Conservation (phyloP, 2,888 invertebrate species). For the Amphipoea lucens region DNA sequence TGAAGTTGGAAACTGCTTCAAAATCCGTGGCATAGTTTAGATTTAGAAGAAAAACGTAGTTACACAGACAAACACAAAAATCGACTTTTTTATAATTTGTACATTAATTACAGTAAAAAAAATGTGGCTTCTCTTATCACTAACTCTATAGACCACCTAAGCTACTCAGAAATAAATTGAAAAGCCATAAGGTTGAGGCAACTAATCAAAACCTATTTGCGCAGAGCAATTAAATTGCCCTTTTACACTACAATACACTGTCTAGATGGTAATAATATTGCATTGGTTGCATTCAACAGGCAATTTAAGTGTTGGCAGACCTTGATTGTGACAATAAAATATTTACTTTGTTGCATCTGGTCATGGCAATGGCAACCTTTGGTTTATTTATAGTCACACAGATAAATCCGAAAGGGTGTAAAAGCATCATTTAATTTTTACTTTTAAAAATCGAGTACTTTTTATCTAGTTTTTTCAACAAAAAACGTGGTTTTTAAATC, state of each 20-base stretch:
- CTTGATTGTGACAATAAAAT: conserved; percentile 36
- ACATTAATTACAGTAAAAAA: not conserved
- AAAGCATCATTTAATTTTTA: not conserved
- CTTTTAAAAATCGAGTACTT: not conserved
- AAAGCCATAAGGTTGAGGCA: conserved; percentile 9
- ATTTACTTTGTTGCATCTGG: conserved; percentile 22
- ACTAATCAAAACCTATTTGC: conserved; percentile 13
- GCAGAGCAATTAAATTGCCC: conserved; percentile 26
- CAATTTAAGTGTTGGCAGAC: conserved; percentile 15
- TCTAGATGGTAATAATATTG: conserved; percentile 12
- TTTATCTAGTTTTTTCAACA: not conserved
- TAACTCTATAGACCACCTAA: not conserved
- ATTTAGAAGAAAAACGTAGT: not conserved
- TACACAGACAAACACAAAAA: not conserved
- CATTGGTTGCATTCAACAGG: conserved; percentile 21
- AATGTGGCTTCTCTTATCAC: not conserved
- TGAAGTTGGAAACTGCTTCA: not conserved
- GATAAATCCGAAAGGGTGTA: not conserved
- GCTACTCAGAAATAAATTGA: conserved; percentile 3
- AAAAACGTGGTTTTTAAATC: not conserved
- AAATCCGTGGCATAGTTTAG: not conserved
- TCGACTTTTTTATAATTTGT: not conserved
- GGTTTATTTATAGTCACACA: not conserved
- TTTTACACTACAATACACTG: conserved; percentile 2
- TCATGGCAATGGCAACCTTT: not conserved